Conservation (phyloP, 1,140 invertebrate species). For the Thaumatotibia leucotreta region DNA sequence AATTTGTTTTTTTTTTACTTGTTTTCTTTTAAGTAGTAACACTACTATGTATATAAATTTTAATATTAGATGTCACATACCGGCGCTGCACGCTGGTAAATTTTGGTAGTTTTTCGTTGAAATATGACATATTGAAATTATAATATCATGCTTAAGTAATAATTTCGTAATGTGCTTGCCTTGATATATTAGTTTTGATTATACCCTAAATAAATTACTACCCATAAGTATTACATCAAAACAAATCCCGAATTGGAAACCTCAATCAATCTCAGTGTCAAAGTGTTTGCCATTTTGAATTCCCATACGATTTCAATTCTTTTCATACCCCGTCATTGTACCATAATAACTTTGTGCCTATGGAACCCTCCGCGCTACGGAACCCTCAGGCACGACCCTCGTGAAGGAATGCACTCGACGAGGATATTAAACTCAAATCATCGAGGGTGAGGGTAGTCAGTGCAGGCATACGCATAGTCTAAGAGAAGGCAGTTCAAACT, state of each 20-base stretch:
- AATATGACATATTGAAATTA: no score
- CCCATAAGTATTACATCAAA: neutral
- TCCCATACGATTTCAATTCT: constrained; percentile 10
- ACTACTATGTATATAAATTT: no score
- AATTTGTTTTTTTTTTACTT: no score
- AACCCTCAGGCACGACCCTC: constrained; percentile 21
- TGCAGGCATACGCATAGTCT: constrained; percentile 21
- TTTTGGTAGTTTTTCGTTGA: no score
- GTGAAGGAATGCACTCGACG: constrained; percentile 60
- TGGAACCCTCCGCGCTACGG: neutral
- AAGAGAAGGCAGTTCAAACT: constrained; percentile 22
- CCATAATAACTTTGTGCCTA: constrained; percentile 25
- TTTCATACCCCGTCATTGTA: constrained; percentile 30
- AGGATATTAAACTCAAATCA: constrained; percentile 74
- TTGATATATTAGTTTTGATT: no score
- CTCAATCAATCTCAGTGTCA: constrained; percentile 11
- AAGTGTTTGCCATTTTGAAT: constrained; percentile 8
- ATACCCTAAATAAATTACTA: neutral
- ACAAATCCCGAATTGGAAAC: neutral
- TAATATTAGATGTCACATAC: no score
- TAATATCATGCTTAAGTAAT: no score
- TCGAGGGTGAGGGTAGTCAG: constrained; percentile 37
- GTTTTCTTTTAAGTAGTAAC: no score
- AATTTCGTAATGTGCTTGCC: no score
- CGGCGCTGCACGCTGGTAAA: no score